Base-by-base conservation (phyloP, 2,888 invertebrate genomes). In the Luperina testacea region DNA sequence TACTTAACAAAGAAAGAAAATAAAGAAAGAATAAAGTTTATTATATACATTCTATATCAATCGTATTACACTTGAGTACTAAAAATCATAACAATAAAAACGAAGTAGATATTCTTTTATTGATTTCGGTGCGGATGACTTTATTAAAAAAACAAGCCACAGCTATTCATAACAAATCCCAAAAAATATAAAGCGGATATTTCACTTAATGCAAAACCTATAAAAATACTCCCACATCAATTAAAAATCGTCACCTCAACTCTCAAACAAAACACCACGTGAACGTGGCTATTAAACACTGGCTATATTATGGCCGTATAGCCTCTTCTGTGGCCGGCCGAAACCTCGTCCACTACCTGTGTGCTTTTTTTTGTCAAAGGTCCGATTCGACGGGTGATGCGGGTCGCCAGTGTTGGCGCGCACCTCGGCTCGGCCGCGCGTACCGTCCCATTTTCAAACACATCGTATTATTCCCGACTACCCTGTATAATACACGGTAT, bases 301-400 rank as follows among this genome's bases (percentile, higher is more conserved):
- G 79, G 79, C 83, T 68, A 64, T 38, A 75, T 83, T 48, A 59
- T 85, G 27, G 64, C 70, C 84, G 85, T 48, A 72, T 68, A 72
- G 81, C 72, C 63, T 72, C 63, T 65, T 72, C 68, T 65, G 51
- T 65, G 77, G 71, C 73, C 88, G 63, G 45, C 77, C 89, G 85
- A 85, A 88, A 83, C 86, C 83, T 86, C 82, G 85, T 73, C 78
- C 82, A 86, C 87, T 94, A 94, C 94, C 93, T 94, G 93, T 93
- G 75, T 77, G 88, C 90, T 94, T 94, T 82, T 74, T 95, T 95
- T 93, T 94, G 93, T 94, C 94, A 94, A 94, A 94, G 94, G 94
- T 94, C 93, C 92, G 94, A 92, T 91, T 90, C 89, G 83, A 86
- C 91, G 90, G 94, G 94, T 94, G 86, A 86, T 51, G 73, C 93